These are phyloP conservation scores for Serrognathus titanus DNA, from an alignment of 2,888 invertebrate genomes.

Conservation along the genomic window DNA sequence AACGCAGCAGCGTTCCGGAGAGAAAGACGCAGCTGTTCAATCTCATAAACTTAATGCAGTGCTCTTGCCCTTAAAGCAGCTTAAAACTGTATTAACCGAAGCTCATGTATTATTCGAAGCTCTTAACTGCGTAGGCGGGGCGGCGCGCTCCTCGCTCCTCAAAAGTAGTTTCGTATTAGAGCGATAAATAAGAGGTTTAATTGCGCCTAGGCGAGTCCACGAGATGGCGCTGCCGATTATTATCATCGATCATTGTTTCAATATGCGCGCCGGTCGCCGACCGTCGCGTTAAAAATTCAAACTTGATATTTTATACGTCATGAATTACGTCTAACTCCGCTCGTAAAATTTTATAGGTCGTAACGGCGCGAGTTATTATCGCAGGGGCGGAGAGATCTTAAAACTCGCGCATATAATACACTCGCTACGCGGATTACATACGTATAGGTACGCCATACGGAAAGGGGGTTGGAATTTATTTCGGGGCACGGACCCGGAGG, in stretches of 20 bases:
- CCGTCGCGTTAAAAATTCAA: too few relatives aligned
- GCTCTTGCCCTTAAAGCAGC: slow-evolving; percentile 37
- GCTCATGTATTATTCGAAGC: slow-evolving; percentile 47
- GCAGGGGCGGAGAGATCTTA: too few relatives aligned
- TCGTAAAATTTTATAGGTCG: slow-evolving; percentile 1
- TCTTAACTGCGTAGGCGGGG: slow-evolving; percentile 42
- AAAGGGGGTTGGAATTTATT: too few relatives aligned
- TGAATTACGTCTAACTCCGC: background rate
- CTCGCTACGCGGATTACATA: too few relatives aligned
- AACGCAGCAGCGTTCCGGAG: background rate
- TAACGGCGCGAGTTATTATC: slow-evolving; percentile 2
- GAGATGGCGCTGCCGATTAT: background rate
- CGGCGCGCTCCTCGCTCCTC: slow-evolving; percentile 30
- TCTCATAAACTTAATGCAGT: slow-evolving; percentile 37
- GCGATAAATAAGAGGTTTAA: slow-evolving; percentile 39
- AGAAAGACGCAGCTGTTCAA: slow-evolving; percentile 35
- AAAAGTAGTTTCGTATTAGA: slow-evolving; percentile 44
- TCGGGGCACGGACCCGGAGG: too few relatives aligned
- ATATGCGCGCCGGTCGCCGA: too few relatives aligned
- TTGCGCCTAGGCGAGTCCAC: slow-evolving; percentile 23
- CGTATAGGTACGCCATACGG: too few relatives aligned
- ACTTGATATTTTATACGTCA: too few relatives aligned
- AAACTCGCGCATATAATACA: too few relatives aligned
- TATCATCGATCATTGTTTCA: too few relatives aligned
- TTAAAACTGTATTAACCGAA: slow-evolving; percentile 45